Evolutionary conservation across 2,888 invertebrate genomes (phyloP), one percentile per base, ranked within the genome.

Genomic region (Oscheius sp.): DNA sequence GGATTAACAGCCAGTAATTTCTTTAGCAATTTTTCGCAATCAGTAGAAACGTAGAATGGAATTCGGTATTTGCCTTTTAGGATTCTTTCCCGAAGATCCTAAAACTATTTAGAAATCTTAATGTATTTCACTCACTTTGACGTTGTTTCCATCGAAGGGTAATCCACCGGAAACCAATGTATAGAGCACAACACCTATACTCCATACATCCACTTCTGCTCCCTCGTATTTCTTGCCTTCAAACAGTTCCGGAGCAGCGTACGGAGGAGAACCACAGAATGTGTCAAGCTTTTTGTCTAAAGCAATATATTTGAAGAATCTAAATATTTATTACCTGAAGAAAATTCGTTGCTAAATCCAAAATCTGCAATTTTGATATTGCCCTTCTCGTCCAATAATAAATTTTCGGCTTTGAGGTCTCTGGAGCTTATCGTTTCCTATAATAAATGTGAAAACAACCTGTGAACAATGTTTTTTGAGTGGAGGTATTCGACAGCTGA

Each of bases 401-500:
- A 91, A 90, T 99, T 99, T 90, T 99, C 98, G 88, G 98, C 98
- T 92, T 96, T 86, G 64, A 76, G 61, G 29, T 77, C 72, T 61
- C 68, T 64, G 50, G 55, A 68, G 29, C 52, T 42, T 6, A n/a
- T 53, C 6, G 8, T 34, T 1, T 17, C 12, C 12, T 20, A 50
- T 17, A 31, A n/a, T 15, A 23, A 33, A 50, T 42, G n/a, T n/a
- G n/a, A n/a, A n/a, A 34, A 34, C 50, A 10, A 69, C 87, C 91
- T 93, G 91, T 99, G 98, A 88, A 99, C 98, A 88, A 99, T 97
- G 89, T 95, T 92, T 90, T 98, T 98, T 90, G 98, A 97, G 89
- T 98, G 98, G 90, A 98, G 96, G 91, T 99, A 98, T 91, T 99
- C 97, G 87, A 99, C 98, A 86, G 98, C 97, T 82, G 97, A 97